Percentiles rank a stretch among this genome's conserved stretches.
These are phyloP conservation scores for Acrocyrtus sp. DNA, from an alignment of 2,888 invertebrate species.

Conservation along the genomic window DNA sequence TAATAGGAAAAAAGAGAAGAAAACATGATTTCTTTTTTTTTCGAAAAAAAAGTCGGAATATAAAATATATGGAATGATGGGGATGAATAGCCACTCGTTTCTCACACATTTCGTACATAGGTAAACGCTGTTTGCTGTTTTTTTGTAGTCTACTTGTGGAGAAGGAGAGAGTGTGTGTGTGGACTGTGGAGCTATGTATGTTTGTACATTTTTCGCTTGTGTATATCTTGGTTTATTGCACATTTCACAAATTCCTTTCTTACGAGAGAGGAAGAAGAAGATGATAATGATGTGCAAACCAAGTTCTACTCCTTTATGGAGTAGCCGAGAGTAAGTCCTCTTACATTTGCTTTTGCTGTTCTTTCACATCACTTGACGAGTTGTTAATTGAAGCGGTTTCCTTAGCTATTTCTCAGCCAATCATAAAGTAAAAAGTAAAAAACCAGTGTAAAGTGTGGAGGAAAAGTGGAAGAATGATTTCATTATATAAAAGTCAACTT, in stretches of 20 bases:
- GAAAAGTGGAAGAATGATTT: too few species aligned
- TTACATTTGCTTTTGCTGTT: too few species aligned
- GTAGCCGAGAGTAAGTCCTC: too few species aligned
- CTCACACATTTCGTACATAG: conserved; percentile 30
- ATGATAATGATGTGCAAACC: conserved; percentile 1
- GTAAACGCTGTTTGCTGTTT: too few species aligned
- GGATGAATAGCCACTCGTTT: conserved; percentile 19
- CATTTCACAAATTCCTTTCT: conserved; percentile 44
- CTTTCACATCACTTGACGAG: conserved; percentile 23
- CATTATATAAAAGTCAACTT: too few species aligned
- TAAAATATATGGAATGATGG: too few species aligned
- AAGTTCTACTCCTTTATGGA: neutral
- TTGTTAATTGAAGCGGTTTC: conserved; percentile 47
- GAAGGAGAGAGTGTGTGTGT: too few species aligned
- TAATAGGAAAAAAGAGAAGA: too few species aligned
- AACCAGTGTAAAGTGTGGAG: too few species aligned
- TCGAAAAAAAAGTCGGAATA: neutral
- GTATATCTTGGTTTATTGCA: conserved; percentile 42
- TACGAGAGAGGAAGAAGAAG: neutral
- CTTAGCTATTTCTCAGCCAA: conserved; percentile 15
- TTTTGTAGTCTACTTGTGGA: too few species aligned
- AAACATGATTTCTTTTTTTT: conserved; percentile 5
- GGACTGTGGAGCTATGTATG: too few species aligned
- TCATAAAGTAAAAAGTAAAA: too few species aligned
- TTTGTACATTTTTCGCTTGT: conserved; percentile 19